Base-by-base conservation (phyloP, 2,113 vertebrate species). In the Scytalopus superciliaris region DNA sequence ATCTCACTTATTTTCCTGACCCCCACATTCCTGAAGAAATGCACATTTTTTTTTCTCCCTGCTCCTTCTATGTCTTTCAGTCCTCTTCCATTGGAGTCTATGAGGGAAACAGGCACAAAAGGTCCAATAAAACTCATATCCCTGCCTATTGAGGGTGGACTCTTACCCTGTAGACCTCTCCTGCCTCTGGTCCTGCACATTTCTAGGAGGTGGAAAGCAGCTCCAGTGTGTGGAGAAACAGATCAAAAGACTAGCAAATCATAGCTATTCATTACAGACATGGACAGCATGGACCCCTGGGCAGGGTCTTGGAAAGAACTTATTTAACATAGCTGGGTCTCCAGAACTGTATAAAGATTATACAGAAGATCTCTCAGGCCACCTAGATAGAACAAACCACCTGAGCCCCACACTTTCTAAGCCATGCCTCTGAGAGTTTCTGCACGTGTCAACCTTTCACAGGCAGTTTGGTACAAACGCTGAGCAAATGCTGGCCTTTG, bases 401-500 rank as follows among this genome's bases (percentile, higher is more conserved):
- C 59, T 25, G 70, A 96, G 91, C 35, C 28, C 31, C 44, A 42
- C 39, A 11, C 28, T 77, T 78, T 33, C 40, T 62, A 53, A 76
- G 78, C 50, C 42, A 30, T 22, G 25, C 13, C 44, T 83, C 50
- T 83, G n/a, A 49, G 78, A 76, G 49, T 77, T 88, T 73, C 72
- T 62, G 42, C 42, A 77, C 0, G 0, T 69, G 89, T 94, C 92
- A 87, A 28, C 64, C 87, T 87, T 75, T 82, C 56, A 47, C 59
- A 59, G 25, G 75, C 79, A 74, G 72, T 59, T 67, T 78, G 75
- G 87, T 87, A 60, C 72, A 91, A 96, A 87, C 1, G 1, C 63
- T 63, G 56, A 93, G 89, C 93, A 90, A 93, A 84, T 79, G 64
- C 35, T 83, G 85, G 57, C 74, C 75, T 89, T 94, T 96, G 93